Base-by-base conservation (phyloP, 2,797 vertebrate species). In the Epinephelus malabaricus region DNA sequence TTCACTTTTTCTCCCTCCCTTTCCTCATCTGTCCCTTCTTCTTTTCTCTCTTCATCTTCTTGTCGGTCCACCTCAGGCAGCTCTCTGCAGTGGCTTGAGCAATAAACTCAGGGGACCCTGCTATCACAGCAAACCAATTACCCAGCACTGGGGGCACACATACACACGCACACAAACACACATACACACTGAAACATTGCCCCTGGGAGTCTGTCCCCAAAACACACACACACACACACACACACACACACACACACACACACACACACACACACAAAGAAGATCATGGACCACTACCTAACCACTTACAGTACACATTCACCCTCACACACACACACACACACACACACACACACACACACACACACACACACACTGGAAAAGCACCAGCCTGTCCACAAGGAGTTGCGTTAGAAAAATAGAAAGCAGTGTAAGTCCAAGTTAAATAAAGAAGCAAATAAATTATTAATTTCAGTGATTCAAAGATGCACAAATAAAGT, bases 91-190 rank as follows among this genome's bases (percentile, higher is more conserved):
- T 74, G 81, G 64, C 79, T 77, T 4, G 47, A 73, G 77, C 70
- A 81, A 80, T 79, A 84, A 86, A 85, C 84, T 79, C 85, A 43
- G 54, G 78, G 69, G 82, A 68, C 67, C 56, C 72, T 51, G 53
- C 77, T 80, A 85, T 87, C 79, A 85, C 86, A 87, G 86, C 81
- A 76, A 87, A 82, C 79, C 83, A 80, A 90, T 88, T 85, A 90
- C 73, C 54, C 53, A 50, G 72, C 83, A 69, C 78, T 55, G 55
- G 79, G 60, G 69, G 40, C 50, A 38, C 46, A 14, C 54, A 62
- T 55, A 62, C 19, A 53, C 72, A 47, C 53, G 68, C 51, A 58
- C 43, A 69, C 50, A 55, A 59, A 53, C 49, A 43, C 68, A 46
- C 19, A 34, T 11, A 69, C 19, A 17, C 38, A 19, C 47, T 67